These are phyloP conservation scores for Cerastis leucographa DNA, from an alignment of 2,888 invertebrate species.

Conservation along the genomic window DNA sequence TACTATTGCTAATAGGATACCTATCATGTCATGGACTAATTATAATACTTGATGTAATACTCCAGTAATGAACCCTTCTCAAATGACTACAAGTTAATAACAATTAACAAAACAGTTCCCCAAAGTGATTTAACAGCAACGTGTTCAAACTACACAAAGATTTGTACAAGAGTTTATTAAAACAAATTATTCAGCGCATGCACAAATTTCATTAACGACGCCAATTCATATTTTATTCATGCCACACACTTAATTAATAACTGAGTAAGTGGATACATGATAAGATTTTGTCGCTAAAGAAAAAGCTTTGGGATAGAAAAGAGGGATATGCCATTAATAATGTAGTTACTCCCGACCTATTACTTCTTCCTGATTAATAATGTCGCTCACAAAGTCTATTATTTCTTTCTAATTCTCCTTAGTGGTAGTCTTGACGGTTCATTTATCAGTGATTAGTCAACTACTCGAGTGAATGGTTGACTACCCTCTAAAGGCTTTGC, in stretches of 20 bases:
- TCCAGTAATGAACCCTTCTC: conserved; percentile 41
- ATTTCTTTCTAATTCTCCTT: conserved; percentile 59
- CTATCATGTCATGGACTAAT: too few species aligned
- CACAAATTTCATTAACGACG: conserved; percentile 66
- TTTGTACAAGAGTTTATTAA: conserved; percentile 55
- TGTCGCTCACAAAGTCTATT: conserved; percentile 71
- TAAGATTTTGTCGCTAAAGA: conserved; percentile 60
- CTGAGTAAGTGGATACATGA: conserved; percentile 65
- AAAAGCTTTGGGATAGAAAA: conserved; percentile 48
- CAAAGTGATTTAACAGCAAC: conserved; percentile 56
- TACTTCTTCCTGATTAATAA: conserved; percentile 75
- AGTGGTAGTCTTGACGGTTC: conserved; percentile 43
- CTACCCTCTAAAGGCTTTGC: conserved; percentile 59
- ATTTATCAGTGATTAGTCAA: conserved; percentile 63
- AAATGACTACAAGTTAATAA: conserved; percentile 49
- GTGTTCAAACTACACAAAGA: conserved; percentile 63
- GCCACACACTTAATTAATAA: conserved; percentile 68
- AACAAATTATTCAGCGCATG: conserved; percentile 66
- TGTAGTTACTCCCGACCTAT: conserved; percentile 70
- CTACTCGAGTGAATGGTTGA: conserved; percentile 58
- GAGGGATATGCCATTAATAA: conserved; percentile 71
- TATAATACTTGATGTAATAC: too few species aligned
- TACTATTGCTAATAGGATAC: conserved; percentile 3
- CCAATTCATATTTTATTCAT: conserved; percentile 69
- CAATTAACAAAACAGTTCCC: conserved; percentile 55